Evolutionary conservation across 2,888 invertebrate genomes (phyloP).

Genomic region (Chymomyza fuscimana): DNA sequence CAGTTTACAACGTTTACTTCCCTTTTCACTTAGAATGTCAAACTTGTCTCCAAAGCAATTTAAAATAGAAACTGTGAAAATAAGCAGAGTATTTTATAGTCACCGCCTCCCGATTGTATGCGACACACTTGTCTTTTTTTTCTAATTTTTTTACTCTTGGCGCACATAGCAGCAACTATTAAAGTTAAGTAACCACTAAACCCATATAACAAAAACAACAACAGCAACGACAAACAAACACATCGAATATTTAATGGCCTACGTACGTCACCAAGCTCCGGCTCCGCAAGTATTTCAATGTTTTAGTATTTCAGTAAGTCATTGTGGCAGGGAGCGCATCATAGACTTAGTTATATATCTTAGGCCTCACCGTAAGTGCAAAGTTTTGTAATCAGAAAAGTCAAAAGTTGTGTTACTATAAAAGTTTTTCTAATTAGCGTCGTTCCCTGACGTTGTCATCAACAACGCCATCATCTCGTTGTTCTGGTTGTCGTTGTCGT

Average conservation of each 20-base stretch:
- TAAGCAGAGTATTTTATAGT: no score
- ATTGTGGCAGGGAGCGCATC: background rate
- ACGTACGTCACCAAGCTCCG: background rate
- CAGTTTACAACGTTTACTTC: no score
- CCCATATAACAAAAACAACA: background rate
- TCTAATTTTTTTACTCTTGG: background rate
- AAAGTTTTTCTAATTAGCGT: conserved; percentile 64
- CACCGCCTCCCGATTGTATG: no score
- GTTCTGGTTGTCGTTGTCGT: background rate
- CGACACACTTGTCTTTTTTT: background rate
- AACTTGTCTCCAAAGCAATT: no score
- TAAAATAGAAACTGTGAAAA: no score
- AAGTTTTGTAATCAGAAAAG: conserved; percentile 66
- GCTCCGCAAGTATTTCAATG: background rate
- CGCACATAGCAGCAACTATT: conserved; percentile 13
- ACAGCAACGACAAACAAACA: conserved; percentile 4
- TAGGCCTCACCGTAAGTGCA: conserved; percentile 31
- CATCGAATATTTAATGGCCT: background rate
- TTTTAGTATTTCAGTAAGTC: background rate
- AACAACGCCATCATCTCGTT: conserved; percentile 16
- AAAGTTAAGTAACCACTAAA: conserved; percentile 18
- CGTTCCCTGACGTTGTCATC: background rate
- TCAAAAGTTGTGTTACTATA: conserved; percentile 55
- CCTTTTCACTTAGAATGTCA: no score
- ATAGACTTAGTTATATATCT: background rate